Evolutionary conservation across 2,888 invertebrate genomes (phyloP).

Genomic region (Dynastes hyllus): DNA sequence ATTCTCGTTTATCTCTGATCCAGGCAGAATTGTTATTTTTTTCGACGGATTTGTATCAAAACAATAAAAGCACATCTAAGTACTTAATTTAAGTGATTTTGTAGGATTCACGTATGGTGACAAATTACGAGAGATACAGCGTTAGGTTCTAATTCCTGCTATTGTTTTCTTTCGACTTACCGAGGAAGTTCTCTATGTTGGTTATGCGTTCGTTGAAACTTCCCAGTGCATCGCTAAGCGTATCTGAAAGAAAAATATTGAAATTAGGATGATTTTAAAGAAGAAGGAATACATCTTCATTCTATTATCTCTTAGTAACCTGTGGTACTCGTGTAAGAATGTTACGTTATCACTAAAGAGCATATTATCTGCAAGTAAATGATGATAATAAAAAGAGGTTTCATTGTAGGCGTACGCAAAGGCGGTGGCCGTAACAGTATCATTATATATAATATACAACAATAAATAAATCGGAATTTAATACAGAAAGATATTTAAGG

Average conservation of each 20-base stretch:
- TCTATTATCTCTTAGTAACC: no score
- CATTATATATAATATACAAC: no score
- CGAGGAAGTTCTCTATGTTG: conserved; percentile 34
- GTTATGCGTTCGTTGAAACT: background rate
- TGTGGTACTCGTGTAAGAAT: no score
- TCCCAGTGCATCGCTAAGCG: conserved; percentile 4
- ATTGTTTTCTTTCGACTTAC: conserved; percentile 1
- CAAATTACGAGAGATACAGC: conserved; percentile 1
- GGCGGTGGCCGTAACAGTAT: no score
- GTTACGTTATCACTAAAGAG: no score
- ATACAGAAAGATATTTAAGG: no score
- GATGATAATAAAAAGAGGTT: no score
- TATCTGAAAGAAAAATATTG: conserved; percentile 18
- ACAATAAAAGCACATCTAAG: conserved; percentile 35
- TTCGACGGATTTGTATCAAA: conserved; percentile 25
- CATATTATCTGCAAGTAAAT: no score
- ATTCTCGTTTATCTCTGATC: conserved; percentile 34
- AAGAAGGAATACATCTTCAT: no score
- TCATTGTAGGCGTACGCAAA: no score
- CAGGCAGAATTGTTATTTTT: conserved; percentile 2
- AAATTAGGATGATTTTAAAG: background rate
- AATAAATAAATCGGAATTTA: no score
- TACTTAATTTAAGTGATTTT: conserved; percentile 23
- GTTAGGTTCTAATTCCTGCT: background rate
- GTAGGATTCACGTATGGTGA: conserved; percentile 19